Conservation (phyloP, 2,888 invertebrate genomes). For the Acleris cristana region DNA sequence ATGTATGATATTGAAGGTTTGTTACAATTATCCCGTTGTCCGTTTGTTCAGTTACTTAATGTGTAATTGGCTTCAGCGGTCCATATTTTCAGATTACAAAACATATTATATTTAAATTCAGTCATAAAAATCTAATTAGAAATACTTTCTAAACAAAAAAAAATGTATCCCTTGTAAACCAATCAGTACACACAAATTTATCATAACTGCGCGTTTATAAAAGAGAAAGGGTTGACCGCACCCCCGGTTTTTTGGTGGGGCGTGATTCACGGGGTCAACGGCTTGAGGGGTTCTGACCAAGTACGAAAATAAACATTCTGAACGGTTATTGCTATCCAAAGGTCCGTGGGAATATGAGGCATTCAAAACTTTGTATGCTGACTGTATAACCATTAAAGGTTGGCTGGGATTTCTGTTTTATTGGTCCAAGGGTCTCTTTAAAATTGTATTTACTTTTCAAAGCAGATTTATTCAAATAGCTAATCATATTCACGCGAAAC, state of each 20-base stretch:
- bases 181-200: slow-evolving; percentile 27
- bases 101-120: too few species aligned
- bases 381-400: neutral
- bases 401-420: neutral
- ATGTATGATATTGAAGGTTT: too few species aligned
- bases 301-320: slow-evolving; percentile 37
- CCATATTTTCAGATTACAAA: too few species aligned
- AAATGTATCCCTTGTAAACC: slow-evolving; percentile 14
- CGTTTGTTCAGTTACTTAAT: too few species aligned
- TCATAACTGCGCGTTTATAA: slow-evolving; percentile 33
- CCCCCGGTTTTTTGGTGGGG: slow-evolving; percentile 40
- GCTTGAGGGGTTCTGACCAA: slow-evolving; percentile 36
- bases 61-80: too few species aligned
- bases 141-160: neutral
- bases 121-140: neutral
- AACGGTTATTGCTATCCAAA: slow-evolving; percentile 22
- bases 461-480: too few species aligned
- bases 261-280: slow-evolving; percentile 43
- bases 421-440: neutral
- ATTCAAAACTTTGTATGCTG: slow-evolving; percentile 7
- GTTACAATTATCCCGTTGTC: too few species aligned
- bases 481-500: too few species aligned
- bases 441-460: too few species aligned
- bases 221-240: slow-evolving; percentile 50
- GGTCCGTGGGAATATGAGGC: slow-evolving; percentile 23